Base-by-base conservation (phyloP, 2,113 vertebrate genomes). In the Chroicocephalus ridibundus region DNA sequence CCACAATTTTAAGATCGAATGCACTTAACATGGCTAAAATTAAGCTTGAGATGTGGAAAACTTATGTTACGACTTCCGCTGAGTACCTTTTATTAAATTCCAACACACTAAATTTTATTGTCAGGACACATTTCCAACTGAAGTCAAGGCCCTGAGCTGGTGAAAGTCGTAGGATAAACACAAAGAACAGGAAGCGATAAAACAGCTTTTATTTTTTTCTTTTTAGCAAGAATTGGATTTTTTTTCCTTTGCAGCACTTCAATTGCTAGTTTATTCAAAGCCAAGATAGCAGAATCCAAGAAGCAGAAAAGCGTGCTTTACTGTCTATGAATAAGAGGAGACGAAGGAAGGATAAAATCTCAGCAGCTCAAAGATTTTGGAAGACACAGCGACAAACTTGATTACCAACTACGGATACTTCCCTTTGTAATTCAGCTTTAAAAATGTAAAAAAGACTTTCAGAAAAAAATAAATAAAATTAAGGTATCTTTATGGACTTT, bases 41-140 rank as follows among this genome's bases (percentile, higher is more conserved):
- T 9, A 69, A 94, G 54, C 11, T 9, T 5, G 34, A 92, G 64
- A 70, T 2, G 20, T 24, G 49, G 51, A 69, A 62, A 88, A 88
- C 18, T 65, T 21, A 10, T 1, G 38, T 40, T 24, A 31, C 3
- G 2, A 57, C 12, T 71, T 75, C 26, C 1, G 0, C 47, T 57
- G 14, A 9, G 16, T 14, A 32, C 34, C 71, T 58, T 15, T 29
- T 42, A 49, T 55, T 65, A 44, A 70, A 34, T 36, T 36, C 36
- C 68, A 68, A 5, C n/a, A 15, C 0, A 1, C 5, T 27, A 3
- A 51, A 4, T 19, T 68, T 75, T 75, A 71, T 47, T 72, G 42
- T 61, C 47, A 13, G 70, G 15, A 38, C 11, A 13, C 0, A 13
- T 14, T 58, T 42, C 54, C 58, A 58, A 18, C 15, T 13, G 6